phyloP scores from a whole-genome alignment of 2,888 invertebrate species.

The Alviniconcha strummeri region DNA sequence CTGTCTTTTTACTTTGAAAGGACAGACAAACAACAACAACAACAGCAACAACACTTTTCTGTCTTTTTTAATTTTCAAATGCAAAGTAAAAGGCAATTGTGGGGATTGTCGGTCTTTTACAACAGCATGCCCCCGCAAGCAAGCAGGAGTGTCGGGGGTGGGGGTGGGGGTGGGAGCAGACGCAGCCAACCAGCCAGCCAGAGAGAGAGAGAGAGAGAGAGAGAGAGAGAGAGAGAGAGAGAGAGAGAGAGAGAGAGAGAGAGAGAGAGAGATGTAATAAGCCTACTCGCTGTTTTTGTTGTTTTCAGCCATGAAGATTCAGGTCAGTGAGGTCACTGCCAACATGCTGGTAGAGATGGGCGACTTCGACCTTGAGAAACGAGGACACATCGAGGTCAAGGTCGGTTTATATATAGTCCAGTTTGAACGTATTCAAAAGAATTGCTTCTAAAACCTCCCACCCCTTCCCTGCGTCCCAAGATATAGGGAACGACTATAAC shows the following conservation, averaged over 20 bases:
- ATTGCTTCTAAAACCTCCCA: not conserved
- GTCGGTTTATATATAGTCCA: constrained; percentile 34
- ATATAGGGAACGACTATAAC: too few relatives aligned
- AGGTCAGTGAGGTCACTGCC: constrained; percentile 52
- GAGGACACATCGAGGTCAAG: constrained; percentile 51
- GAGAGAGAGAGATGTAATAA: not conserved
- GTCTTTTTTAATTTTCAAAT: too few relatives aligned
- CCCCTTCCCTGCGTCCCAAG: not conserved
- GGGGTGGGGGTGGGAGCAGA: too few relatives aligned
- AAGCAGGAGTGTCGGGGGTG: too few relatives aligned
- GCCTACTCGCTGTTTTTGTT: not conserved
- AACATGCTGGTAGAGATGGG: constrained; percentile 48
- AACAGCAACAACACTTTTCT: too few relatives aligned
- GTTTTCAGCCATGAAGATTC: constrained; percentile 54
- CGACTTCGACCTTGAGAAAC: constrained; percentile 50
- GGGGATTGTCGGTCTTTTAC: too few relatives aligned
- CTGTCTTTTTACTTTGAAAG: too few relatives aligned
- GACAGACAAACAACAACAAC: too few relatives aligned
- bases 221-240: constrained; percentile 28
- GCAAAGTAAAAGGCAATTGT: too few relatives aligned
- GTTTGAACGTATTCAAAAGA: not conserved
- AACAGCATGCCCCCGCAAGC: too few relatives aligned
- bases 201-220: constrained; percentile 22
- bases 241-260: constrained; percentile 11
- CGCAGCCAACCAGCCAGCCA: not conserved